Percentiles rank a stretch among this genome's conserved stretches.
Evolutionary conservation across 2,797 vertebrate species (phyloP).

Genomic region (Sebastes miniatus): DNA sequence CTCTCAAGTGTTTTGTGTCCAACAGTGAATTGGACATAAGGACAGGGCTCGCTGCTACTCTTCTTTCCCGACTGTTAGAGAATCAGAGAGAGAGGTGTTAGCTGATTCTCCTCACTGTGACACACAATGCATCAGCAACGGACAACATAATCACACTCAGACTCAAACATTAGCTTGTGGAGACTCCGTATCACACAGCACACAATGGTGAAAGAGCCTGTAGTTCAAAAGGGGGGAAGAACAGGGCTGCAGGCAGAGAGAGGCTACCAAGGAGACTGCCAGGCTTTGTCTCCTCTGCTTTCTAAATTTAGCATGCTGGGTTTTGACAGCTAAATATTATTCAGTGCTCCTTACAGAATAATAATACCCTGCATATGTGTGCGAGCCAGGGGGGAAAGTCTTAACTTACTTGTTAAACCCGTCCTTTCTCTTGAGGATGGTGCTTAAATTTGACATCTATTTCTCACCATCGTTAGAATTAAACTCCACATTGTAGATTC

Average conservation of each 20-base stretch:
- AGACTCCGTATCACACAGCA: conserved; percentile 20
- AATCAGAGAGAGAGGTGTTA: conserved; percentile 33
- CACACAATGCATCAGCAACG: background rate
- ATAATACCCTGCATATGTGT: conserved; percentile 40
- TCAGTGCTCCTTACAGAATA: conserved; percentile 45
- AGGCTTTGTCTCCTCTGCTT: conserved; percentile 50
- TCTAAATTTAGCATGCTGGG: conserved; percentile 63
- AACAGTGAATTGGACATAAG: conserved; percentile 90
- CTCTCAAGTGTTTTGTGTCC: conserved; percentile 92
- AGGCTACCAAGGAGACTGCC: conserved; percentile 45
- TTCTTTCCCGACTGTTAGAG: conserved; percentile 90
- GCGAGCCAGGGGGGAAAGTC: background rate
- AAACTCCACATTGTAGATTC: conserved; percentile 1
- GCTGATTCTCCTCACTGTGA: background rate
- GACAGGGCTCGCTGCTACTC: conserved; percentile 91
- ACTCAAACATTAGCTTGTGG: conserved; percentile 18
- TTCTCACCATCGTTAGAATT: conserved; percentile 19
- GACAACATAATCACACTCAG: conserved; percentile 12
- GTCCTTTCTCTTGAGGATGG: background rate
- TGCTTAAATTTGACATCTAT: conserved; percentile 11
- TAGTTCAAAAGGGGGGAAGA: conserved; percentile 11
- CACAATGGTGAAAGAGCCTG: conserved; percentile 18
- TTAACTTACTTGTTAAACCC: conserved; percentile 13
- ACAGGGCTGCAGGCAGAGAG: conserved; percentile 63
- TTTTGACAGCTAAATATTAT: conserved; percentile 58